A percentile compares a stretch with the other conserved stretches of the same genome.
These are phyloP conservation scores for Myrmecophaga tridactyla DNA, from an alignment of 2,113 vertebrate species.

Conservation along the genomic window DNA sequence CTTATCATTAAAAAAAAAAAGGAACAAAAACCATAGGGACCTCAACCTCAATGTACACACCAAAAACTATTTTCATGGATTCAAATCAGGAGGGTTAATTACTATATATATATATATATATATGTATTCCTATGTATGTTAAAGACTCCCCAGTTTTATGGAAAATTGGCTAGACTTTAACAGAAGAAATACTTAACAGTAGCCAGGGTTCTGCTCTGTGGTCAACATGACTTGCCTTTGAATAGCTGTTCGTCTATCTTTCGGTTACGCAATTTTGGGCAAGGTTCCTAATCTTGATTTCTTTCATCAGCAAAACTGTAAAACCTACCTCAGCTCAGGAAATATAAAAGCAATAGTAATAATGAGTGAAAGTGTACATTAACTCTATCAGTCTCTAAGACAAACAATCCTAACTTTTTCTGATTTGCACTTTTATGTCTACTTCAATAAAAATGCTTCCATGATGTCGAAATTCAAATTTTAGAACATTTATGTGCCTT, in stretches of 20 bases:
- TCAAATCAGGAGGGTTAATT: neutral
- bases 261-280: neutral
- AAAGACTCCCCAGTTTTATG: neutral
- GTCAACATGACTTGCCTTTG: neutral
- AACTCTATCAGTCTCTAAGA: neutral
- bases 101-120: too few relatives aligned
- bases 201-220: neutral
- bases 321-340: neutral
- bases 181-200: neutral
- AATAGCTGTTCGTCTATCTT: neutral
- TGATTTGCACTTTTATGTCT: neutral
- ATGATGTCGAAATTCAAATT: neutral
- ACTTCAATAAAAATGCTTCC: neutral
- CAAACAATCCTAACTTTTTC: neutral
- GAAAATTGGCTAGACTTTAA: neutral
- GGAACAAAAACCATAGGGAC: neutral
- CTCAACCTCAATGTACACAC: neutral
- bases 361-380: too few relatives aligned
- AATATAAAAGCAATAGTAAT: neutral
- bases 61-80: neutral
- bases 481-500: neutral
- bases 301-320: neutral
- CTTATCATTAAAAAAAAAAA: neutral
- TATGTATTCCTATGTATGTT: neutral
- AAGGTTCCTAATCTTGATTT: slow-evolving; percentile 32